Conservation (phyloP, 2,113 vertebrate genomes). For the Centropus unirufus region DNA sequence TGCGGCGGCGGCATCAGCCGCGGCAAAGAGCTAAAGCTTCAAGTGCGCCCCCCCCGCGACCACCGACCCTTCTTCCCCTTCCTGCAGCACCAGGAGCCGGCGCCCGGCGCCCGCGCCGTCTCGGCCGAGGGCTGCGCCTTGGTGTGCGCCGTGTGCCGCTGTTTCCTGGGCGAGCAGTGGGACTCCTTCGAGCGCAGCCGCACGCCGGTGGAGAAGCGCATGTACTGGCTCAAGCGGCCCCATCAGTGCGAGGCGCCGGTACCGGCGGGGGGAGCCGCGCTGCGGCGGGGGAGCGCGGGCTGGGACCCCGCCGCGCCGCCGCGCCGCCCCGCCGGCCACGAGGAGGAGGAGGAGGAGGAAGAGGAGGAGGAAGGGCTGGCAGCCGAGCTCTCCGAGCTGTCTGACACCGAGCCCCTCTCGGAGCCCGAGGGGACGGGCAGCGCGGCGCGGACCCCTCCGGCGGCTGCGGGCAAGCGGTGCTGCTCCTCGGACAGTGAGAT, state of each 20-base stretch:
- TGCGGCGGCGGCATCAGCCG: slow-evolving; percentile 89
- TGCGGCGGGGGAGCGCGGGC: slow-evolving; percentile 74
- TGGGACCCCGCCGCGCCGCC: slow-evolving; percentile 82
- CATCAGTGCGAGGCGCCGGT: slow-evolving; percentile 84
- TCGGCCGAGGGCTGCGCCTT: slow-evolving; percentile 85
- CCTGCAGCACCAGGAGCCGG: slow-evolving; percentile 92
- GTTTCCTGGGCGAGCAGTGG: slow-evolving; percentile 94
- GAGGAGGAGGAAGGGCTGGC: slow-evolving; percentile 21
- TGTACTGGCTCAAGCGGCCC: slow-evolving; percentile 95
- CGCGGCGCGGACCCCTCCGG: neutral
- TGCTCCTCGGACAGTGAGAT: slow-evolving; percentile 82
- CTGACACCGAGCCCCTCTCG: slow-evolving; percentile 60
- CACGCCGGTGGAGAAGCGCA: slow-evolving; percentile 93
- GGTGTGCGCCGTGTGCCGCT: slow-evolving; percentile 94
- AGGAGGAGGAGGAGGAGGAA: neutral
- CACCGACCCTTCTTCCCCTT: slow-evolving; percentile 89
- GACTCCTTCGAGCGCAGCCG: slow-evolving; percentile 92
- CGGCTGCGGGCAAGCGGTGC: neutral
- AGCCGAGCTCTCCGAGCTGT: slow-evolving; percentile 84
- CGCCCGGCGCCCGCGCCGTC: slow-evolving; percentile 89
- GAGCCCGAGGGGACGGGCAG: slow-evolving; percentile 15
- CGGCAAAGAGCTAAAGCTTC: slow-evolving; percentile 86
- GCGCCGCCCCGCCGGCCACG: slow-evolving; percentile 15
- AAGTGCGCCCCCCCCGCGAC: slow-evolving; percentile 80
- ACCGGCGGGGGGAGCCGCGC: neutral